Evolutionary conservation across 2,888 invertebrate genomes (phyloP).

Genomic region (Tridacna crocea): DNA sequence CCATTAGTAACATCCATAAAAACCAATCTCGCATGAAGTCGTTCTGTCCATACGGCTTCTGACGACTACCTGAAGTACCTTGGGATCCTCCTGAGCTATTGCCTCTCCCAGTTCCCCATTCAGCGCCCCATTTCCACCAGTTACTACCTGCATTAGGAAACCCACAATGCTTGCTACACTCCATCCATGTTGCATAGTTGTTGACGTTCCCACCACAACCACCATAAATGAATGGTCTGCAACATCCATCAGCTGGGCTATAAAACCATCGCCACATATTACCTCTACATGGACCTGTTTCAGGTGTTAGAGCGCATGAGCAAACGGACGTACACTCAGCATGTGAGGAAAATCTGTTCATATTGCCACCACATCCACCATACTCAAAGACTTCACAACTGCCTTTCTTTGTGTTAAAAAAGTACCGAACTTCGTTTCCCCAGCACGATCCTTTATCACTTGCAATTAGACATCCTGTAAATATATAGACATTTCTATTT

Average conservation of each 20-base stretch:
- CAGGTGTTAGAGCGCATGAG: slow-evolving; percentile 51
- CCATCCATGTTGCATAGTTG: slow-evolving; percentile 46
- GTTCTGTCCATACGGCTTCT: slow-evolving; percentile 12
- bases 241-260: slow-evolving; percentile 52
- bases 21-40: slow-evolving; percentile 58
- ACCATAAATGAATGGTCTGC: slow-evolving; percentile 60
- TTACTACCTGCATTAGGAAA: slow-evolving; percentile 44
- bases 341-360: slow-evolving; percentile 89
- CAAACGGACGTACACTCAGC: slow-evolving; percentile 40
- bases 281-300: slow-evolving; percentile 59
- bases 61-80: neutral
- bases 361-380: slow-evolving; percentile 91
- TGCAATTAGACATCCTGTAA: slow-evolving; percentile 52
- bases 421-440: slow-evolving; percentile 87
- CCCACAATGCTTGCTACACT: slow-evolving; percentile 51
- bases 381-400: slow-evolving; percentile 90
- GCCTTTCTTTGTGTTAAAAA: slow-evolving; percentile 91
- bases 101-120: slow-evolving; percentile 21
- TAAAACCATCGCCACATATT: slow-evolving; percentile 54
- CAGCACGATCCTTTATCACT: slow-evolving; percentile 59
- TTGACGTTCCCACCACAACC: slow-evolving; percentile 62
- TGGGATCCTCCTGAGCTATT: neutral
- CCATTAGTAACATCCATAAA: slow-evolving; percentile 35
- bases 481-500: neutral
- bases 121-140: slow-evolving; percentile 53